Evolutionary conservation across 2,888 invertebrate species (phyloP).

Genomic region (Operophtera brumata): DNA sequence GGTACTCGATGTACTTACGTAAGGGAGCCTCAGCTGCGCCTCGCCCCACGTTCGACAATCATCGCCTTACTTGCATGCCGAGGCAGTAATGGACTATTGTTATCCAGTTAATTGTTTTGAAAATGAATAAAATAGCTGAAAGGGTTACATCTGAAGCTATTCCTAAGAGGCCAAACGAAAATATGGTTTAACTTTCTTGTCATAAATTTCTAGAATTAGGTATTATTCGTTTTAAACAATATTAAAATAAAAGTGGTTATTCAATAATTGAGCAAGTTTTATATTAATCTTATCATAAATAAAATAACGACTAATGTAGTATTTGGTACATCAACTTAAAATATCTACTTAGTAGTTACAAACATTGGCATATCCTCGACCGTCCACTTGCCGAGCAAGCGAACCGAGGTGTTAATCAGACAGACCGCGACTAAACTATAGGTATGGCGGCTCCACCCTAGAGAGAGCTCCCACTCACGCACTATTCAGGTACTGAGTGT

Average conservation of each 20-base stretch:
- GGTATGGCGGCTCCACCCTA: constrained; percentile 33
- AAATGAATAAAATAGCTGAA: not conserved
- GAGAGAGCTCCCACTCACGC: constrained; percentile 64
- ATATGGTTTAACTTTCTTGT: too few relatives aligned
- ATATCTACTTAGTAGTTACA: constrained; percentile 79
- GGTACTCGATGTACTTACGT: too few relatives aligned
- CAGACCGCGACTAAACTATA: constrained; percentile 43
- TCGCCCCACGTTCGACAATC: too few relatives aligned
- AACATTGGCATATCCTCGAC: constrained; percentile 61
- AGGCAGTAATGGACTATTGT: too few relatives aligned
- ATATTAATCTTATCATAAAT: constrained; percentile 44
- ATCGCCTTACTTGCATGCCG: too few relatives aligned
- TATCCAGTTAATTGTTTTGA: not conserved
- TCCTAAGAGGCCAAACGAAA: too few relatives aligned
- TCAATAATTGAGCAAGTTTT: constrained; percentile 30
- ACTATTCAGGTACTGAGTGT: constrained; percentile 78
- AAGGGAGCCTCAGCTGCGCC: too few relatives aligned
- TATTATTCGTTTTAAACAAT: too few relatives aligned
- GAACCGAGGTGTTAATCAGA: constrained; percentile 47
- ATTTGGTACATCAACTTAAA: constrained; percentile 53
- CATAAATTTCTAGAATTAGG: too few relatives aligned
- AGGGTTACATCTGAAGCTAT: not conserved
- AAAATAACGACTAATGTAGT: constrained; percentile 40
- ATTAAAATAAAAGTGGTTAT: not conserved
- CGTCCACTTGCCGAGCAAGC: constrained; percentile 45